These are phyloP conservation scores for Andrena trimmerana DNA, from an alignment of 2,888 invertebrate species.

Conservation along the genomic window DNA sequence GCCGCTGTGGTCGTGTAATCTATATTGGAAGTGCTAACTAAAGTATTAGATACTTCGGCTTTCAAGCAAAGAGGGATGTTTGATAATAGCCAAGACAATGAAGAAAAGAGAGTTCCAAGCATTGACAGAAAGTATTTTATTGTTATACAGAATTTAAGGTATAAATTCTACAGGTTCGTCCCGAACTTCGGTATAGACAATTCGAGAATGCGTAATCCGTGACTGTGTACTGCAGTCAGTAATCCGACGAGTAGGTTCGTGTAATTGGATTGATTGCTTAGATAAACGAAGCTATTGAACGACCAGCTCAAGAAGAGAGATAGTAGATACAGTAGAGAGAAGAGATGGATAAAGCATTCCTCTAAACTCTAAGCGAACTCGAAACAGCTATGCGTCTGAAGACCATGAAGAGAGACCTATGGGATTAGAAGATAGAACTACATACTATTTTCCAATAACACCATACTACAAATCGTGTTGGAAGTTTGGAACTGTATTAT, in stretches of 20 bases:
- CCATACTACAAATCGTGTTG: neutral
- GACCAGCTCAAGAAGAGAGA: slow-evolving; percentile 9
- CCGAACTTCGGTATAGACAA: neutral
- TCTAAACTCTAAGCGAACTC: slow-evolving; percentile 32
- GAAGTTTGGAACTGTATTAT: neutral
- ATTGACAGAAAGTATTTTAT: slow-evolving; percentile 45
- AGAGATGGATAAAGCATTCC: slow-evolving; percentile 68
- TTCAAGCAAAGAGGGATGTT: slow-evolving; percentile 40
- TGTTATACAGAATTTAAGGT: too few relatives aligned
- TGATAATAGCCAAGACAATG: slow-evolving; percentile 40
- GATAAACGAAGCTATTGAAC: slow-evolving; percentile 61
- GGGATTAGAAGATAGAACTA: slow-evolving; percentile 27
- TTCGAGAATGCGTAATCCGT: slow-evolving; percentile 12
- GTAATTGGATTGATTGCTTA: slow-evolving; percentile 70
- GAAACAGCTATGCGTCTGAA: slow-evolving; percentile 41
- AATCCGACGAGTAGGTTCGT: slow-evolving; percentile 28
- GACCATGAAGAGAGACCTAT: slow-evolving; percentile 13
- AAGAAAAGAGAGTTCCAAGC: slow-evolving; percentile 38
- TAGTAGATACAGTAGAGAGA: slow-evolving; percentile 40
- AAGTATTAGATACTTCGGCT: slow-evolving; percentile 67
- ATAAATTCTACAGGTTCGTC: too few relatives aligned
- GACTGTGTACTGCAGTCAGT: neutral
- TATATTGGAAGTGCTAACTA: slow-evolving; percentile 69
- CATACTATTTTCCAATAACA: slow-evolving; percentile 62
- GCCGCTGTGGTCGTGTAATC: slow-evolving; percentile 61